Evolutionary conservation across 2,797 vertebrate genomes (phyloP).

Genomic region (Microchirus variegatus): DNA sequence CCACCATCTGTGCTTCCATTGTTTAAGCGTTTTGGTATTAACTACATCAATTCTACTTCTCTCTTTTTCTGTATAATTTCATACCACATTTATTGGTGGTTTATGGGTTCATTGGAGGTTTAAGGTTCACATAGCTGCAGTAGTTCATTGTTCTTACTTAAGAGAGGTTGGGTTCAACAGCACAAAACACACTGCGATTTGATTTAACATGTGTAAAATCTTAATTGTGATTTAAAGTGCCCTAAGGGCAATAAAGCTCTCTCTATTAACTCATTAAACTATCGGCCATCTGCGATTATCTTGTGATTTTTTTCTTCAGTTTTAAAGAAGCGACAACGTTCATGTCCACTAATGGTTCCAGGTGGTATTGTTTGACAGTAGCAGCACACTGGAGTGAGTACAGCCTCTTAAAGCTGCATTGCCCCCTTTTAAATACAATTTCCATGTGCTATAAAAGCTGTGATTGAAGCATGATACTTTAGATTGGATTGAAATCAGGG

Average conservation of each 20-base stretch:
- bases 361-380: too few relatives aligned
- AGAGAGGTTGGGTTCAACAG: background rate
- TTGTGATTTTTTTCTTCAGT: background rate
- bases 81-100: too few relatives aligned
- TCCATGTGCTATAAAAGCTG: too few relatives aligned
- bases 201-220: background rate
- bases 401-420: too few relatives aligned
- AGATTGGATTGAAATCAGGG: too few relatives aligned
- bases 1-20: background rate
- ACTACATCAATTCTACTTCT: background rate
- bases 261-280: background rate
- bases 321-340: background rate
- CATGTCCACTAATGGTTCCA: background rate
- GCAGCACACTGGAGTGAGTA: too few relatives aligned
- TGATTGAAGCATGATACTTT: too few relatives aligned
- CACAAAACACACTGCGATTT: background rate
- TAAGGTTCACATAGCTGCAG: too few relatives aligned
- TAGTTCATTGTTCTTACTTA: too few relatives aligned
- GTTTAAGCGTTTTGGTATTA: background rate
- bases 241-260: background rate
- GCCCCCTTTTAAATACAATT: too few relatives aligned
- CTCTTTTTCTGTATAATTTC: background rate
- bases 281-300: background rate
- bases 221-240: background rate
- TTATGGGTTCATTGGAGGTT: too few relatives aligned